Base-by-base conservation (phyloP, 2,888 invertebrate genomes). In the Perdita meconis region DNA sequence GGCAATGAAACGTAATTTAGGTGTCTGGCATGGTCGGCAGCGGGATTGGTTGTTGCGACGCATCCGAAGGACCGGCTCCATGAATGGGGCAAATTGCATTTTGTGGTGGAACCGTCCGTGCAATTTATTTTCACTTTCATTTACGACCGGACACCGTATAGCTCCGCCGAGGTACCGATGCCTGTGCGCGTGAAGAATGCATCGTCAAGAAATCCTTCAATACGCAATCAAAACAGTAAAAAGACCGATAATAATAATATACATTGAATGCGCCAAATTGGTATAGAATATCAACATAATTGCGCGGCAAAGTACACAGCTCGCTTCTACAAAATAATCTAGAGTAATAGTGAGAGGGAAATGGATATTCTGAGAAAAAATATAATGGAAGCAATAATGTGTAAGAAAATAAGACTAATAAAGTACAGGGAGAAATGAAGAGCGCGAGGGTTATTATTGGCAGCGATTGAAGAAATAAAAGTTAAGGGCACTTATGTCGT, bases 101-200 rank as follows among this genome's bases (percentile, higher is more conserved):
- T 80, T 76, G 77, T 73, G 73, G 65, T 71, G 75, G 74, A 80
- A 81, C 81, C 74, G 80, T 78, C 78, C 75, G 73, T 79, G 64
- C 83, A 81, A 86, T 87, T 84, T 84, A 87, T 86, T 86, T 87
- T 83, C 84, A 82, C 82, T 83, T 82, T 81, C 79, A 69, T 83
- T 85, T 80, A 82, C 80, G 81, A 82, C 56, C 84, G 80, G 76
- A 69, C 78, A 57, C 59, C 66, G 55, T 26, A 56, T 16, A 36
- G 56, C 57, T 26, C 34, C 30, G 19, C 56, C 53, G 22, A 42
- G 57, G 47, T 47, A 40, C 42, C 47, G 10, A 19, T 10, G 44
- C 10, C 2, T 3, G 6, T 16, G 13, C 2, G 13, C 16, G 10
- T 30, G 16, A 6, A 1, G 22, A 30, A 5, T 8, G 0, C 26